Conservation (phyloP, 2,797 vertebrate species). For the Chiloscyllium punctatum region DNA sequence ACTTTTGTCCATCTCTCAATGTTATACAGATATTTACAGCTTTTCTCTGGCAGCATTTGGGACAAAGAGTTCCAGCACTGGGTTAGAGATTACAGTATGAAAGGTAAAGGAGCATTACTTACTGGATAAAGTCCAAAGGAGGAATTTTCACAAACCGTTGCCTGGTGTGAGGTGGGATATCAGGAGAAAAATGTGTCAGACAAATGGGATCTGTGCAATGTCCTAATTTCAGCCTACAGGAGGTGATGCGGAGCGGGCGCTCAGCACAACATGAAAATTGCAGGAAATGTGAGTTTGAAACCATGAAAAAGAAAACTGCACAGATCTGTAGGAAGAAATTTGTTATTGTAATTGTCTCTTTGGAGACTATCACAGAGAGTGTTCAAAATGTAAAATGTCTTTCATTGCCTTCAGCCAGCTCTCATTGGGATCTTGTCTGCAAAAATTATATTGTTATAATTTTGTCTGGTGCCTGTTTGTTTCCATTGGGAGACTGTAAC, state of each 20-base stretch:
- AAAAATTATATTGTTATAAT: not conserved
- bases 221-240: no score
- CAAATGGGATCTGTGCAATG: no score
- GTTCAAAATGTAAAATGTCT: no score
- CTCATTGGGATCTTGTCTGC: not conserved
- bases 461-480: not conserved
- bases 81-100: not conserved
- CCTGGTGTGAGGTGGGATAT: not conserved
- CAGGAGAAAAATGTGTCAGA: no score
- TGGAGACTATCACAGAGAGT: no score
- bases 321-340: no score
- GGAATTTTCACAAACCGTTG: not conserved
- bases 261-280: no score
- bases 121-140: not conserved
- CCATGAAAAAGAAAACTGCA: no score
- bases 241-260: no score
- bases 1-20: not conserved
- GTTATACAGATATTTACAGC: not conserved
- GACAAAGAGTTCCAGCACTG: not conserved
- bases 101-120: not conserved
- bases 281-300: no score
- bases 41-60: not conserved
- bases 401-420: no score
- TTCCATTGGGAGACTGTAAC: not conserved
- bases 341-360: no score